Percentiles rank a stretch among this genome's conserved stretches.
These are phyloP conservation scores for Electrophaes corylata DNA, from an alignment of 2,888 invertebrate genomes.

Conservation along the genomic window DNA sequence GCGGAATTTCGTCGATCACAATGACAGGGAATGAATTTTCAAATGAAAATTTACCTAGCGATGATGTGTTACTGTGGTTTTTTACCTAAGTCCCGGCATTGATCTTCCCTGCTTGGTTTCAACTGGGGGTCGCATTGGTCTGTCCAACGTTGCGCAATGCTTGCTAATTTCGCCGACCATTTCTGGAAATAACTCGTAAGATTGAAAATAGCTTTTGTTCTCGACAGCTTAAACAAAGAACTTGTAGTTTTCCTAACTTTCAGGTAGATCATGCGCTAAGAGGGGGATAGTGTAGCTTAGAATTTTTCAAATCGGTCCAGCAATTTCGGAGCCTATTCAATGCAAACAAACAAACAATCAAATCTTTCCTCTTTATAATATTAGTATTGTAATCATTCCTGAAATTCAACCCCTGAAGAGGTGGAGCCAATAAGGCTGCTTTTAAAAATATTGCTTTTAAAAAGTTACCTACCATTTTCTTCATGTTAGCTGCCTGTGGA, in stretches of 20 bases:
- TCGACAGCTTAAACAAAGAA: neutral
- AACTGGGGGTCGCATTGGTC: conserved; percentile 66
- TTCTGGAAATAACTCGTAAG: conserved; percentile 47
- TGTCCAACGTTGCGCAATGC: conserved; percentile 70
- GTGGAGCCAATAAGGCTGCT: too few species aligned
- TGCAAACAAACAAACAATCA: too few species aligned
- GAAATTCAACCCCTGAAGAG: too few species aligned
- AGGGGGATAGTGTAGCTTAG: too few species aligned
- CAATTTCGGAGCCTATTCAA: too few species aligned
- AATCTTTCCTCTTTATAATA: too few species aligned
- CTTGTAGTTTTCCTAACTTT: neutral
- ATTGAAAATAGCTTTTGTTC: neutral
- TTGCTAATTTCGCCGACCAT: conserved; percentile 67
- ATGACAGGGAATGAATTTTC: too few species aligned
- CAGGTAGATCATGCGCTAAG: neutral
- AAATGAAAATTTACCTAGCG: neutral
- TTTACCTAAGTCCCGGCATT: conserved; percentile 68
- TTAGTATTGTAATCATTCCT: too few species aligned
- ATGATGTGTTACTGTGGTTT: neutral
- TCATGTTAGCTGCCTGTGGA: conserved; percentile 74
- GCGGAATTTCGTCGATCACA: too few species aligned
- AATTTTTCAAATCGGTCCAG: too few species aligned
- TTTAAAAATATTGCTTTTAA: too few species aligned
- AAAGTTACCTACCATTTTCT: conserved; percentile 63
- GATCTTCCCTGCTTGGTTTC: conserved; percentile 62